A percentile compares a stretch with the other conserved stretches of the same genome.
Evolutionary conservation across 2,797 vertebrate species (phyloP).

Genomic region (Sebastes melanostomus): DNA sequence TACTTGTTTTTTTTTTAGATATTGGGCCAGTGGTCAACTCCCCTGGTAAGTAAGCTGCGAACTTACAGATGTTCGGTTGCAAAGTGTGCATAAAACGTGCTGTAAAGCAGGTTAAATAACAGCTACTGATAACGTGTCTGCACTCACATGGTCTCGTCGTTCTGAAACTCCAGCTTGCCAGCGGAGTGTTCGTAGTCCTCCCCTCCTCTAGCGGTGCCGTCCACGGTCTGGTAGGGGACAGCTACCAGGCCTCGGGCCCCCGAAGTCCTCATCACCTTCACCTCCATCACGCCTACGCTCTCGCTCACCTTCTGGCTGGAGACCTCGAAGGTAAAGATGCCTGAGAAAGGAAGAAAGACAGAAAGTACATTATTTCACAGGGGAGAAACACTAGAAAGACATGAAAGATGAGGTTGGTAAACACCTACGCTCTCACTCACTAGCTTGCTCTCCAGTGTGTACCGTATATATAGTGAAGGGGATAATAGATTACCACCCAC

Average conservation of each 20-base stretch:
- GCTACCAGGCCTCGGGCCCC: conserved; percentile 82
- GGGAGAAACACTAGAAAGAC: neutral
- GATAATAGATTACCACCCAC: conserved; percentile 49
- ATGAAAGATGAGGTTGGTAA: conserved; percentile 11
- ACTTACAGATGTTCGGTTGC: neutral
- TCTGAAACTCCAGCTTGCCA: conserved; percentile 88
- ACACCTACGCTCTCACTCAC: conserved; percentile 22
- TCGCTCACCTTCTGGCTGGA: conserved; percentile 81
- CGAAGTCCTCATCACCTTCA: conserved; percentile 82
- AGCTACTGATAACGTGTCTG: neutral
- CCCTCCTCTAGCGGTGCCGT: conserved; percentile 82
- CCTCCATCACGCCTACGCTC: conserved; percentile 80
- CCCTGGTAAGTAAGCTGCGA: neutral
- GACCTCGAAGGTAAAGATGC: conserved; percentile 87
- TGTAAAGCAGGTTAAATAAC: neutral
- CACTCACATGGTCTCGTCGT: conserved; percentile 89
- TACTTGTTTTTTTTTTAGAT: neutral
- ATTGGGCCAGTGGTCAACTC: neutral
- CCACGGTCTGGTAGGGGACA: conserved; percentile 82
- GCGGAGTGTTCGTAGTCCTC: conserved; percentile 85
- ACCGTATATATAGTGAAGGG: conserved; percentile 3
- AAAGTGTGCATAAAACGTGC: neutral
- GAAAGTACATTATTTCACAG: neutral
- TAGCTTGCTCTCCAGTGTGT: conserved; percentile 22
- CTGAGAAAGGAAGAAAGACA: conserved; percentile 37